Percentiles rank a stretch among this genome's conserved stretches.
phyloP scores from a whole-genome alignment of 2,113 vertebrate genomes.

The Stigmatopora nigra region DNA sequence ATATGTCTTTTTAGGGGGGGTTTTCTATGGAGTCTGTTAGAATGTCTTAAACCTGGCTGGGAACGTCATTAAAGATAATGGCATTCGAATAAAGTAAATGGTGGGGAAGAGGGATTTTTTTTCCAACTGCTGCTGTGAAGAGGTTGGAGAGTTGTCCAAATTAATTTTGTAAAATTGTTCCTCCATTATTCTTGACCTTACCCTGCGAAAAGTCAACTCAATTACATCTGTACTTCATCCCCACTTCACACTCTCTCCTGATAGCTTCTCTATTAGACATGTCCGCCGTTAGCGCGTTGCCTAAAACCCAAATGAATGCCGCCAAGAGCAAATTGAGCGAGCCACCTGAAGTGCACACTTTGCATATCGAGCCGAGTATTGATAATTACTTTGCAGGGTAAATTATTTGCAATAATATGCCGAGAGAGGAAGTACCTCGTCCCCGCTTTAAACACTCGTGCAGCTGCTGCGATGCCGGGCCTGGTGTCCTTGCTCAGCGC shows the following conservation, averaged over 20 bases:
- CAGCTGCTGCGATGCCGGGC: conserved; percentile 47
- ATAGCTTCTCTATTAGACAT: conserved; percentile 57
- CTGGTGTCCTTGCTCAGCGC: conserved; percentile 46
- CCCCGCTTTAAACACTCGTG: conserved; percentile 62
- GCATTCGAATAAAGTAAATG: conserved; percentile 51
- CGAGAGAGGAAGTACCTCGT: conserved; percentile 48
- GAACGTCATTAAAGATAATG: conserved; percentile 50
- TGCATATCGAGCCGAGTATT: conserved; percentile 65
- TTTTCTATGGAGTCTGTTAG: not conserved
- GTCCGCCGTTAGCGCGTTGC: conserved; percentile 39
- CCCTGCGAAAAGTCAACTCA: conserved; percentile 71
- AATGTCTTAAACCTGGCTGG: conserved; percentile 33
- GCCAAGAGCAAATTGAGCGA: conserved; percentile 62
- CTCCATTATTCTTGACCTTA: conserved; percentile 73
- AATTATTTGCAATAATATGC: conserved; percentile 72
- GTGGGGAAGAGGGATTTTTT: conserved; percentile 44
- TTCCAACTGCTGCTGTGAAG: conserved; percentile 30
- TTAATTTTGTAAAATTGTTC: conserved; percentile 69
- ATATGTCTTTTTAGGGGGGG: no score
- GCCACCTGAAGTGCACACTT: conserved; percentile 68
- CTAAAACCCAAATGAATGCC: conserved; percentile 57
- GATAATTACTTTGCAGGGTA: conserved; percentile 67
- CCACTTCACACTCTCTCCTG: conserved; percentile 58
- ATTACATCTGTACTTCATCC: conserved; percentile 58
- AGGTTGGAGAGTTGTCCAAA: conserved; percentile 56